Conservation (phyloP, 2,797 vertebrate genomes). For the Falco rusticolus region DNA sequence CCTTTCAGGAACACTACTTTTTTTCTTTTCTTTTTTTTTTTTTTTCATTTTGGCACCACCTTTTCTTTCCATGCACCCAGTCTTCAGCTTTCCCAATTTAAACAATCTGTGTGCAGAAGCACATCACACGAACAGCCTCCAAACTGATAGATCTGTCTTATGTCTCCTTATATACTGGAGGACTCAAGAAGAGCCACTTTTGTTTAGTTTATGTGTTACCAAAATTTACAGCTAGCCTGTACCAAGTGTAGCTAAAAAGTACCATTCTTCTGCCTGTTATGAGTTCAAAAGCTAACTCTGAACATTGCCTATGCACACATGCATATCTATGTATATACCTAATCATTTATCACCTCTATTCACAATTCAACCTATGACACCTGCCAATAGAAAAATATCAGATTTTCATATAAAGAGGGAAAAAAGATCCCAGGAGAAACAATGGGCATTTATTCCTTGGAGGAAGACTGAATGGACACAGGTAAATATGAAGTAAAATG, state of each 20-base stretch:
- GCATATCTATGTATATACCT: fast-evolving
- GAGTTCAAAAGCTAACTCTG: neutral
- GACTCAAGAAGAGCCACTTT: neutral
- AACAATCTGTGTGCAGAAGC: neutral
- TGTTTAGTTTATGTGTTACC: neutral
- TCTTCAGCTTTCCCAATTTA: neutral
- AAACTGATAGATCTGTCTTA: neutral
- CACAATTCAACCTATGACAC: neutral
- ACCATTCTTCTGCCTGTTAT: neutral
- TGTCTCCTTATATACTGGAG: neutral
- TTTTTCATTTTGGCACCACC: neutral
- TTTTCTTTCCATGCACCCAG: neutral
- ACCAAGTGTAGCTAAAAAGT: neutral
- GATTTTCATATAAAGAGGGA: neutral
- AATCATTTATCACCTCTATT: neutral
- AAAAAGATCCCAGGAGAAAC: neutral
- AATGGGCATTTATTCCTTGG: neutral
- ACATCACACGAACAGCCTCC: neutral
- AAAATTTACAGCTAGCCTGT: neutral
- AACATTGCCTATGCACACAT: no score
- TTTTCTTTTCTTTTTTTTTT: no score
- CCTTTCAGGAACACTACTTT: neutral
- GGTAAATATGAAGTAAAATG: neutral
- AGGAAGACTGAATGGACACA: neutral
- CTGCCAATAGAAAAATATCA: neutral